Evolutionary conservation across 2,113 vertebrate species (phyloP).

Genomic region (Tricholaema leucomelas): DNA sequence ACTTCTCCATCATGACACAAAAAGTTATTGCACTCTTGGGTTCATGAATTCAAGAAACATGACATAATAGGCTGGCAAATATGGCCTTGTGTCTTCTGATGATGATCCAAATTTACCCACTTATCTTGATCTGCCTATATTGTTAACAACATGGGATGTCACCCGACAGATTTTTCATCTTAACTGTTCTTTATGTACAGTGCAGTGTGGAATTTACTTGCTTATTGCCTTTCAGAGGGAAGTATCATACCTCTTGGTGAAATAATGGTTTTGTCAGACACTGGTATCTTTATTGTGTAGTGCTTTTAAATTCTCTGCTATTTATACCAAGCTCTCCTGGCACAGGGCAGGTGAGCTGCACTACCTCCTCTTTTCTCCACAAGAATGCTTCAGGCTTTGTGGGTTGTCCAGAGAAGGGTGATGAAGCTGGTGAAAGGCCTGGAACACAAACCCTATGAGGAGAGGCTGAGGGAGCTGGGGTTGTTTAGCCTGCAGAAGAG

Average conservation of each 20-base stretch:
- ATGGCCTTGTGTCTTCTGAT: slow-evolving; percentile 65
- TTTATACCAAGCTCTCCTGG: slow-evolving; percentile 55
- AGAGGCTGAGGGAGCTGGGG: too few species aligned
- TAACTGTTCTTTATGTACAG: slow-evolving; percentile 63
- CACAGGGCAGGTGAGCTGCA: slow-evolving; percentile 54
- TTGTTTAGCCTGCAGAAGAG: too few species aligned
- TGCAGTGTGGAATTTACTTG: slow-evolving; percentile 55
- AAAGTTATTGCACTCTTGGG: slow-evolving; percentile 58
- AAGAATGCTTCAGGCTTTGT: slow-evolving; percentile 17
- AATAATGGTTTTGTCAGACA: slow-evolving; percentile 72
- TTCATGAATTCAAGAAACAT: slow-evolving; percentile 63
- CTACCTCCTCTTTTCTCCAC: slow-evolving; percentile 17
- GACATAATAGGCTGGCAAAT: slow-evolving; percentile 64
- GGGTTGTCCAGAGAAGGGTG: too few species aligned
- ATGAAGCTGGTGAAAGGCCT: too few species aligned
- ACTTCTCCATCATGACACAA: slow-evolving; percentile 60
- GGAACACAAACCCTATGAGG: too few species aligned
- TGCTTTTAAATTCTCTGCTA: slow-evolving; percentile 68
- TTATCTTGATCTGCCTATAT: slow-evolving; percentile 69
- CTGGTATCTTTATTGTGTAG: slow-evolving; percentile 67
- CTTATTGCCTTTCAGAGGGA: slow-evolving; percentile 57
- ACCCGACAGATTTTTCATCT: slow-evolving; percentile 52
- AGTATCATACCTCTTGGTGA: slow-evolving; percentile 67
- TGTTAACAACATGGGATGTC: slow-evolving; percentile 61
- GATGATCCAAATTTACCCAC: slow-evolving; percentile 63